phyloP scores from a whole-genome alignment of 1,140 invertebrate genomes.

The Neocloeon triangulifer region DNA sequence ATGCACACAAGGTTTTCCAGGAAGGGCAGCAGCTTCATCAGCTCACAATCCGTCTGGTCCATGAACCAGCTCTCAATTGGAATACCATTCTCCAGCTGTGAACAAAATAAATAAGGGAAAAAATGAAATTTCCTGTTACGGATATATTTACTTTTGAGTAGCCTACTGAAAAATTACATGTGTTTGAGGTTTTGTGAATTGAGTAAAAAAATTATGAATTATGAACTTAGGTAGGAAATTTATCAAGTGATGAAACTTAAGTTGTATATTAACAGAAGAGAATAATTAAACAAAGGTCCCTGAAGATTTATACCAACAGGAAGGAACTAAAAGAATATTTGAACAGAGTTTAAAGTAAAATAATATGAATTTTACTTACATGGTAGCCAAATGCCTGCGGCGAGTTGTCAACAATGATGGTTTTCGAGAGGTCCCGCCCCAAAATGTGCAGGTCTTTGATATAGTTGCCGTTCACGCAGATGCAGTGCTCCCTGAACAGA shows the following conservation, averaged over 20 bases:
- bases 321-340: too few species aligned
- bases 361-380: constrained; percentile 20
- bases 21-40: constrained; percentile 84
- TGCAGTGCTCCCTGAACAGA: constrained; percentile 85
- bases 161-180: too few species aligned
- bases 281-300: too few species aligned
- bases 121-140: neutral
- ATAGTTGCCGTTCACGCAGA: constrained; percentile 89
- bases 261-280: too few species aligned
- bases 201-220: too few species aligned
- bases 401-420: constrained; percentile 83
- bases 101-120: constrained; percentile 19
- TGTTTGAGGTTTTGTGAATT: too few species aligned
- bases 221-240: too few species aligned
- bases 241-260: too few species aligned
- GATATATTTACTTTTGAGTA: too few species aligned
- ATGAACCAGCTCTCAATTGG: constrained; percentile 96
- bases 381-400: constrained; percentile 82
- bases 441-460: constrained; percentile 89
- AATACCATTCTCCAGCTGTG: constrained; percentile 92
- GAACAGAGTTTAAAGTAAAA: too few species aligned
- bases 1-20: constrained; percentile 61
- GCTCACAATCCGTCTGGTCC: constrained; percentile 69
- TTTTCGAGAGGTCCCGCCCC: constrained; percentile 76
- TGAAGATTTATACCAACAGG: too few species aligned